Percentiles rank a stretch among this genome's conserved stretches.
These are phyloP conservation scores for Linepithema humile DNA, from an alignment of 1,140 invertebrate species.

Conservation along the genomic window DNA sequence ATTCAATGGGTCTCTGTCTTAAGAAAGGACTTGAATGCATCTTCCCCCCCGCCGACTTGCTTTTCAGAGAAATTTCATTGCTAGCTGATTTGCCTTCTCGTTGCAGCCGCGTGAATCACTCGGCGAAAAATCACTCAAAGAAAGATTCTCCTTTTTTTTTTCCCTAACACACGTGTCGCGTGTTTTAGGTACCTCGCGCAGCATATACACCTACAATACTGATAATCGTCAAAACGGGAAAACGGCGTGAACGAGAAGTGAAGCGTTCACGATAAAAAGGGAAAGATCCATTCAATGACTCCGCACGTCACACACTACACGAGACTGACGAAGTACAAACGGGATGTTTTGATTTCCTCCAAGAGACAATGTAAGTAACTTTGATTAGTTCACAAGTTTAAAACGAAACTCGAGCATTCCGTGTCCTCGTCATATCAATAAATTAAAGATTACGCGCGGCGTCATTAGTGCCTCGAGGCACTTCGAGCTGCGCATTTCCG, in stretches of 20 bases:
- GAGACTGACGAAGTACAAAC: slow-evolving; percentile 49
- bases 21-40: slow-evolving; percentile 58
- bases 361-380: slow-evolving; percentile 66
- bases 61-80: slow-evolving; percentile 27
- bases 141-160: slow-evolving; percentile 37
- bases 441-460: slow-evolving; percentile 53
- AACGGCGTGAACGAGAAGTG: slow-evolving; percentile 39
- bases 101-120: not conserved
- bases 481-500: too few species aligned
- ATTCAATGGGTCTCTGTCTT: slow-evolving; percentile 32
- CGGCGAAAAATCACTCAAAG: slow-evolving; percentile 18
- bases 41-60: not conserved
- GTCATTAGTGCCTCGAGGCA: too few species aligned
- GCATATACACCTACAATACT: slow-evolving; percentile 74
- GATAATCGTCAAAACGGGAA: slow-evolving; percentile 59
- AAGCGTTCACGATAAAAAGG: slow-evolving; percentile 16
- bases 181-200: slow-evolving; percentile 66
- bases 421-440: slow-evolving; percentile 43
- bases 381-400: slow-evolving; percentile 72
- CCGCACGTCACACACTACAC: slow-evolving; percentile 6
- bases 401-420: slow-evolving; percentile 44
- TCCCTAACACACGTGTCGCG: slow-evolving; percentile 34
- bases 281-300: slow-evolving; percentile 2
- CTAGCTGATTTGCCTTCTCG: not conserved
- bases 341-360: slow-evolving; percentile 74